These are phyloP conservation scores for Saccostrea cuccullata DNA, from an alignment of 1,140 invertebrate genomes.

Conservation along the genomic window DNA sequence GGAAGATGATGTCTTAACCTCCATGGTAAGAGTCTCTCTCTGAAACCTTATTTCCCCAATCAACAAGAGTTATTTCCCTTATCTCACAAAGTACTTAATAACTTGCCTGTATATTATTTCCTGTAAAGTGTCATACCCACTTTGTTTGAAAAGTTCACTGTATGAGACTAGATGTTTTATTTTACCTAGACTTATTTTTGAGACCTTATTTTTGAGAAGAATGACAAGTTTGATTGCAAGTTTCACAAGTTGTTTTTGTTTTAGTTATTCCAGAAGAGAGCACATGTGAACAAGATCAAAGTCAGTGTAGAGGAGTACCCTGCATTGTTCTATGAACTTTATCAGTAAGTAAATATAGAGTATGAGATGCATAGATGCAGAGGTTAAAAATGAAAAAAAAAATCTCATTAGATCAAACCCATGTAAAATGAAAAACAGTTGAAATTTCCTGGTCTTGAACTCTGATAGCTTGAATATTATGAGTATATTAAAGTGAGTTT, in stretches of 20 bases:
- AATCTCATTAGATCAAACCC: no score
- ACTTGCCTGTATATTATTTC: no score
- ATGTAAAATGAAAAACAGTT: no score
- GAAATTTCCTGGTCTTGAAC: no score
- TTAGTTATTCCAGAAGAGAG: constrained; percentile 29
- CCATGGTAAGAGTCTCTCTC: constrained; percentile 56
- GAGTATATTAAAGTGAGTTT: no score
- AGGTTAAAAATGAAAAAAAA: no score
- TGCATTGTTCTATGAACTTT: constrained; percentile 43
- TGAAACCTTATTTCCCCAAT: no score
- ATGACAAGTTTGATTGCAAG: neutral
- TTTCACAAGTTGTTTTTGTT: neutral
- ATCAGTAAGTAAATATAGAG: constrained; percentile 40
- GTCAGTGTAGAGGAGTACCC: constrained; percentile 41
- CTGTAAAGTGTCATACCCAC: no score
- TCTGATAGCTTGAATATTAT: no score
- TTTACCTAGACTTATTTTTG: neutral
- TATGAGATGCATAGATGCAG: no score
- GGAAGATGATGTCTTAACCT: constrained; percentile 61
- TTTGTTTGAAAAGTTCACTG: neutral
- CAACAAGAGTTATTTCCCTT: no score
- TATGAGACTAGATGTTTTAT: neutral
- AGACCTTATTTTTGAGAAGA: neutral
- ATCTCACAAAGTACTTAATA: no score
- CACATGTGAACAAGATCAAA: constrained; percentile 21